Percentiles rank a stretch among this genome's conserved stretches.
Conservation (phyloP, 2,888 invertebrate genomes). For the Synergus itoensis region DNA sequence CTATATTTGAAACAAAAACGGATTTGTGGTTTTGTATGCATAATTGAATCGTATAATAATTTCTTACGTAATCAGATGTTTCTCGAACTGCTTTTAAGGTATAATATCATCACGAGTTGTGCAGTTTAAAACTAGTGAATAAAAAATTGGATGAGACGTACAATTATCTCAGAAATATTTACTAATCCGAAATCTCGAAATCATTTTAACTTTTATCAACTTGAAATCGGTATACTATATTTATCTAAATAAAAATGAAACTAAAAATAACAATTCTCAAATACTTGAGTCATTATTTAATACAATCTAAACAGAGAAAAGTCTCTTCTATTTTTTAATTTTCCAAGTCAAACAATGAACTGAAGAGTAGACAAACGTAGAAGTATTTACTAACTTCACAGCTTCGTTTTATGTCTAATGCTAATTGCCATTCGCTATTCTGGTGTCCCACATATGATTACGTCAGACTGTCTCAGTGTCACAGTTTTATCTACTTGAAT, state of each 20-base stretch:
- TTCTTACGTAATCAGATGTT: slow-evolving; percentile 23
- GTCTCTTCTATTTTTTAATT: neutral
- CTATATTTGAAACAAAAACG: neutral
- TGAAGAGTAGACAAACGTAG: neutral
- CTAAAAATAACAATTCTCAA: neutral
- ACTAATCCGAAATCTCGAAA: neutral
- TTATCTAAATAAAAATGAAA: neutral
- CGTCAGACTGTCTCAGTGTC: slow-evolving; percentile 23
- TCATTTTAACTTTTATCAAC: neutral
- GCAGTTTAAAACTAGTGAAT: neutral
- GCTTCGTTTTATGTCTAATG: neutral
- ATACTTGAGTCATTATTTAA: no score
- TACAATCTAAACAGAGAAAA: neutral
- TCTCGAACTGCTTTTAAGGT: neutral
- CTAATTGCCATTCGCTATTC: slow-evolving; percentile 13
- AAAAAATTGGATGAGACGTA: neutral
- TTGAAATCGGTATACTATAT: neutral
- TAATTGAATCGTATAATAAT: neutral
- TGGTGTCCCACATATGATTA: slow-evolving; percentile 38
- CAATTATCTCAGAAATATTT: neutral
- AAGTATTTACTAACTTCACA: neutral
- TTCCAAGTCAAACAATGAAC: no score
- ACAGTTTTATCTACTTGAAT: slow-evolving; percentile 25
- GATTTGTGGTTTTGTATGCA: neutral
- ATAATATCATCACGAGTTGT: slow-evolving; percentile 11